Conservation (phyloP, 2,888 invertebrate species). For the Lasius fuliginosus region DNA sequence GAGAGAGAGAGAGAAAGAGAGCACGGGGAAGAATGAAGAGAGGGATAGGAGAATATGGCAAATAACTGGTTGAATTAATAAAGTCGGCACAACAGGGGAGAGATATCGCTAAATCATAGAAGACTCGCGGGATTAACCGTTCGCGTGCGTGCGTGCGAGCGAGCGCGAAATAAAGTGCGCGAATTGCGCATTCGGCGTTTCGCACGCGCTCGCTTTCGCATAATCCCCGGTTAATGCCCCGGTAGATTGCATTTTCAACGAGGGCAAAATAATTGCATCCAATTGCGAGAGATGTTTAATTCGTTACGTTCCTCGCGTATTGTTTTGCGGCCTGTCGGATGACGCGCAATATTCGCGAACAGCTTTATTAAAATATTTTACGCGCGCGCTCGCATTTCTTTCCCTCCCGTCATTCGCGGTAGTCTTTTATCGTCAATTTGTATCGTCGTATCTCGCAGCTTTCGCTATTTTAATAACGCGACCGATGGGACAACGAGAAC, state of each 20-base stretch:
- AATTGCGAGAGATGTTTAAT: constrained; percentile 48
- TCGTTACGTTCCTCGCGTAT: constrained; percentile 48
- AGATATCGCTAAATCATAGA: constrained; percentile 61
- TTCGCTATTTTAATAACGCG: constrained; percentile 43
- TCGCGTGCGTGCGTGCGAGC: background rate
- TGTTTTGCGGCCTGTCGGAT: constrained; percentile 34
- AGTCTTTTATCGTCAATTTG: constrained; percentile 28
- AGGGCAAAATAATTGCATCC: constrained; percentile 51
- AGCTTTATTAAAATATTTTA: constrained; percentile 53
- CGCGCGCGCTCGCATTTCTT: background rate
- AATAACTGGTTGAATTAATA: constrained; percentile 66
- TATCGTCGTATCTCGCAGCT: constrained; percentile 30
- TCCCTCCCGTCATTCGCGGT: background rate
- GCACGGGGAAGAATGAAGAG: background rate
- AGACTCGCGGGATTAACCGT: constrained; percentile 52
- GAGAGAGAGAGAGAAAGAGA: background rate
- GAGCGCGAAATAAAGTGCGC: constrained; percentile 44
- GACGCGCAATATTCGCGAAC: constrained; percentile 41
- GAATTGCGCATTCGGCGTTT: constrained; percentile 40
- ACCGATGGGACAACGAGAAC: constrained; percentile 14
- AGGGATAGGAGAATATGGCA: constrained; percentile 27
- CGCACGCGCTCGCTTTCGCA: constrained; percentile 1
- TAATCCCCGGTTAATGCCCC: constrained; percentile 43
- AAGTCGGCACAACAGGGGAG: constrained; percentile 59
- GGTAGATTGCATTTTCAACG: constrained; percentile 52